Percentiles rank a stretch among this genome's conserved stretches.
Evolutionary conservation across 2,113 vertebrate species (phyloP).

Genomic region (Oriolus oriolus): DNA sequence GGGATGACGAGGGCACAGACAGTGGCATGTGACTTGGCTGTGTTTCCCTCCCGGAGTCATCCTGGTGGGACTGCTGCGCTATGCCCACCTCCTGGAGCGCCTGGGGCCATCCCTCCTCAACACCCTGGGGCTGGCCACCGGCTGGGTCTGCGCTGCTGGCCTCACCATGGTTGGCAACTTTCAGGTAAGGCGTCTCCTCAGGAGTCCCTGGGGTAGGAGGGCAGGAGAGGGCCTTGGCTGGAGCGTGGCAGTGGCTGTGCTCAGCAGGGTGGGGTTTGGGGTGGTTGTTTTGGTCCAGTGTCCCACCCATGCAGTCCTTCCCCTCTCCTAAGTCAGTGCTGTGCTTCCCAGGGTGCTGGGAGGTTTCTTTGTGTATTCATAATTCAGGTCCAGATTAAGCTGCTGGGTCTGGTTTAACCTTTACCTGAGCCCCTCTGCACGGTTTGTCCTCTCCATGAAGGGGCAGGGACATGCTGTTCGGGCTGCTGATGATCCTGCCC

Average conservation of each 20-base stretch:
- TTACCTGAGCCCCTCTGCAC: background rate
- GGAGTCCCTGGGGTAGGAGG: rapidly evolving
- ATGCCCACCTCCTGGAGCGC: constrained; percentile 80
- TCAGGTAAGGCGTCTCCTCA: constrained; percentile 67
- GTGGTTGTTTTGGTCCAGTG: rapidly evolving
- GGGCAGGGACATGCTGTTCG: rapidly evolving
- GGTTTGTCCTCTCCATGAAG: background rate
- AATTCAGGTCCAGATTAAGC: background rate
- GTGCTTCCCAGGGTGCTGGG: background rate
- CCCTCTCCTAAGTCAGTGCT: rapidly evolving
- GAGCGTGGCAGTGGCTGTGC: rapidly evolving
- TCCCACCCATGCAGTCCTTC: background rate
- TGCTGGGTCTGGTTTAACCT: background rate
- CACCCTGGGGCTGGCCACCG: constrained; percentile 74
- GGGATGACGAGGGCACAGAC: rapidly evolving
- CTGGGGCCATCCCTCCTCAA: constrained; percentile 81
- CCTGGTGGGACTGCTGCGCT: constrained; percentile 81
- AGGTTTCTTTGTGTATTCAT: background rate
- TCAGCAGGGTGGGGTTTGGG: background rate
- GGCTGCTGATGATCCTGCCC: background rate
- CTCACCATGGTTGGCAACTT: constrained; percentile 88
- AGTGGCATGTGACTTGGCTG: rapidly evolving
- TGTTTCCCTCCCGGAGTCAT: constrained; percentile 67
- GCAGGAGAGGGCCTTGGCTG: background rate
- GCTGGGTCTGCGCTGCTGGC: constrained; percentile 82